Conservation (phyloP, 2,888 invertebrate genomes). For the Monoplex corrugatus region DNA sequence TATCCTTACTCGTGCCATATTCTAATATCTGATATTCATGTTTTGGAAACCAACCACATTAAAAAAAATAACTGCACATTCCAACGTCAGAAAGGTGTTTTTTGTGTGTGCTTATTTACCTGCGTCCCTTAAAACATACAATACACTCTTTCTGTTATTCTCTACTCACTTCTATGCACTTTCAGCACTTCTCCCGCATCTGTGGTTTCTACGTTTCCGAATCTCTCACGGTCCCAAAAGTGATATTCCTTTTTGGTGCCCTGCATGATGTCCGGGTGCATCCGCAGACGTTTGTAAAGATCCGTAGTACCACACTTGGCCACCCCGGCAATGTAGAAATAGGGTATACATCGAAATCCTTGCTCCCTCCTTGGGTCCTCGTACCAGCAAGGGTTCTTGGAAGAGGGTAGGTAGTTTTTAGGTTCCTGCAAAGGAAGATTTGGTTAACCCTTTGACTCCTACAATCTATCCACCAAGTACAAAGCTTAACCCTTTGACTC, state of each 20-base stretch:
- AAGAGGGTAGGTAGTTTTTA: conserved; percentile 32
- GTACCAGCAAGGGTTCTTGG: conserved; percentile 56
- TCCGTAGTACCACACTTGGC: conserved; percentile 55
- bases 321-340: conserved; percentile 52
- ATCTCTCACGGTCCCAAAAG: conserved; percentile 52
- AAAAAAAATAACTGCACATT: too few species aligned
- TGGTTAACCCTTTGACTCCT: too few species aligned
- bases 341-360: conserved; percentile 47
- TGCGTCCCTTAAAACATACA: too few species aligned
- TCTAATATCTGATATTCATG: too few species aligned
- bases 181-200: background rate
- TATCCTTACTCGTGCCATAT: too few species aligned
- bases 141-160: too few species aligned
- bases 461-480: too few species aligned
- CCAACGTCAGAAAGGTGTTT: too few species aligned
- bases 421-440: conserved; percentile 44
- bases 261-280: conserved; percentile 49
- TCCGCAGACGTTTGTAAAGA: conserved; percentile 33
- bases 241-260: conserved; percentile 50
- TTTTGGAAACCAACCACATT: too few species aligned
- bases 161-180: background rate
- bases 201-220: conserved; percentile 39
- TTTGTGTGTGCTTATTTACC: too few species aligned
- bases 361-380: conserved; percentile 27
- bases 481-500: too few species aligned